Conservation (phyloP, 2,888 invertebrate genomes). For the Oligia latruncula region DNA sequence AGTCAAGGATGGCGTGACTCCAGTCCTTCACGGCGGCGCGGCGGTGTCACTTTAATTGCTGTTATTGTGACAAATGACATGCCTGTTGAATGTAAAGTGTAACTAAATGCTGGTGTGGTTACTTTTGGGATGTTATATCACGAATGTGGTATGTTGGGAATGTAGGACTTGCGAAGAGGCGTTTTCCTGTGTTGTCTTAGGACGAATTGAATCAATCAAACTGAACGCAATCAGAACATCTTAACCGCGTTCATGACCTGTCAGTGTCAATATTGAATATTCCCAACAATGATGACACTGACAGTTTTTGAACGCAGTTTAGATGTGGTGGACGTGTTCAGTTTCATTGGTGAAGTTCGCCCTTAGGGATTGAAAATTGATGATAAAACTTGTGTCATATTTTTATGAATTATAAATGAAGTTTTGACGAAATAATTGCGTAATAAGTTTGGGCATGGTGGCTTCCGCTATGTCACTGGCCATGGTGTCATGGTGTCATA, state of each 20-base stretch:
- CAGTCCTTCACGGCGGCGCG: neutral
- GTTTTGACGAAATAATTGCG: neutral
- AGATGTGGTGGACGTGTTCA: neutral
- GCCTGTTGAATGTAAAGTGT: constrained; percentile 31
- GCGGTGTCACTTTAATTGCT: constrained; percentile 47
- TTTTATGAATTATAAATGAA: neutral
- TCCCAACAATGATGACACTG: too few species aligned
- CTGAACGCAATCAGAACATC: neutral
- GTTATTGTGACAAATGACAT: constrained; percentile 61
- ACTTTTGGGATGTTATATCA: constrained; percentile 10
- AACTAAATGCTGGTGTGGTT: neutral
- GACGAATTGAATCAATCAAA: neutral
- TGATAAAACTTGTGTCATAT: neutral
- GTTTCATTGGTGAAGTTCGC: neutral
- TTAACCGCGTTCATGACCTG: neutral
- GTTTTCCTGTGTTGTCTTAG: neutral
- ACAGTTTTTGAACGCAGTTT: neutral
- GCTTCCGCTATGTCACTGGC: neutral
- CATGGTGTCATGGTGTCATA: neutral
- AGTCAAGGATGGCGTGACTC: constrained; percentile 48
- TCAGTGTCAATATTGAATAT: too few species aligned
- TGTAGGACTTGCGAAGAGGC: neutral
- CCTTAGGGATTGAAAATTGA: neutral
- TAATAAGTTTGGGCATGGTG: neutral
- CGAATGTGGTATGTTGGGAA: neutral